Evolutionary conservation across 2,888 invertebrate genomes (phyloP), one percentile per base, ranked within the genome.

Genomic region (Furcula furcula): DNA sequence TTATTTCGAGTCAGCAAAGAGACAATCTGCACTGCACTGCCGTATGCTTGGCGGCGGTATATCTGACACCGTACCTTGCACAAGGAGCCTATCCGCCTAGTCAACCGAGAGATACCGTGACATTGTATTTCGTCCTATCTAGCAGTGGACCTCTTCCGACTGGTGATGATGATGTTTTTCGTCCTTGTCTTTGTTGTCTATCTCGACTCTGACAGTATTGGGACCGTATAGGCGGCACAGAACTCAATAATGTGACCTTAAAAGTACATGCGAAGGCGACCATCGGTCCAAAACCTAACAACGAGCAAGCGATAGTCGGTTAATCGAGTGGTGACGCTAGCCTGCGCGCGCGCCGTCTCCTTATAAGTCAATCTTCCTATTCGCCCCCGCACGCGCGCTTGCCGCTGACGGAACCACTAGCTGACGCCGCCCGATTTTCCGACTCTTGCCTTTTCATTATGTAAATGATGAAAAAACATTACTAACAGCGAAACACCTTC

Each of bases 311-410:
- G 57, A 65, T 67, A 65, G 60, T 62, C 63, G 66, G 71, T 70
- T 73, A 73, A 74, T 71, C 74, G 63, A 65, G 73, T 72, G 86
- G 76, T 87, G 87, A 88, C 85, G 86, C 61, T 67, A 67, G 62
- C 58, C 45, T 54, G 66, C 62, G 65, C 62, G 58, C 58, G 61
- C 68, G 60, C 57, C 59, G 57, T 54, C 58, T 52, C 87, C 87
- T 65, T 87, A 83, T 83, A 85, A 65, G 86, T 67, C 64, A 56
- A 70, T 75, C 79, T 82, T 83, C 84, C 84, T 83, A 81, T 62
- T 82, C 87, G 86, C 88, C 87, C 86, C 87, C 87, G 78, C 87
- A 62, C 45, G 34, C 42, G 28, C 42, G 48, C 58, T 36, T 34
- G 36, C 60, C 55, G 46, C 65, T 68, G 68, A 68, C 74, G 69